A percentile compares a stretch with the other conserved stretches of the same genome.
Conservation (phyloP, 1,140 invertebrate genomes). For the Semibalanus balanoides region DNA sequence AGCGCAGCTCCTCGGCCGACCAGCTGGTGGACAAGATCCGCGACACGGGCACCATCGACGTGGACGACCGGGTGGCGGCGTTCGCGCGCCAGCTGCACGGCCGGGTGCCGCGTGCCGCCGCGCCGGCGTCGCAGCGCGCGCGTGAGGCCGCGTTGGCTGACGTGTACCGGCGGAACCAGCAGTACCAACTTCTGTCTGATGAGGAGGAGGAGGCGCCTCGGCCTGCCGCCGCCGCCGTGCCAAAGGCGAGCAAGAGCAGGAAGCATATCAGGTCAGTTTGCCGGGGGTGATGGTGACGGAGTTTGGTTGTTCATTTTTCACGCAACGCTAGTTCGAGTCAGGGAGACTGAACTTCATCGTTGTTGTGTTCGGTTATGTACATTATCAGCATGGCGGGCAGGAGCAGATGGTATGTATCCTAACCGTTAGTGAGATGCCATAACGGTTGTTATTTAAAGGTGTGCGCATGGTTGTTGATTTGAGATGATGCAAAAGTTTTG, state of each 20-base stretch:
- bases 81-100: constrained; percentile 19
- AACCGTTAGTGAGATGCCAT: too few species aligned
- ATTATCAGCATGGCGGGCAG: too few species aligned
- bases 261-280: not conserved
- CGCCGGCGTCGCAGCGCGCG: not conserved
- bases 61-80: constrained; percentile 24
- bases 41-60: constrained; percentile 34
- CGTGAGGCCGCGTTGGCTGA: constrained; percentile 9
- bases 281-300: too few species aligned
- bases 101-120: constrained; percentile 9
- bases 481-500: too few species aligned
- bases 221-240: constrained; percentile 8
- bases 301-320: too few species aligned
- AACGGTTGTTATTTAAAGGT: too few species aligned
- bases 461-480: too few species aligned
- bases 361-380: too few species aligned
- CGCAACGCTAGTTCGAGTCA: too few species aligned
- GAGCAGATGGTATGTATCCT: too few species aligned
- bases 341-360: too few species aligned
- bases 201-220: constrained; percentile 8
- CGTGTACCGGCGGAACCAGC: constrained; percentile 4
- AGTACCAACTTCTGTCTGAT: constrained; percentile 8
- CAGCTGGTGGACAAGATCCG: constrained; percentile 33
- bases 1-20: constrained; percentile 29
- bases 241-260: constrained; percentile 7